phyloP scores from a whole-genome alignment of 2,797 vertebrate species.

The Hylomyscus alleni region DNA sequence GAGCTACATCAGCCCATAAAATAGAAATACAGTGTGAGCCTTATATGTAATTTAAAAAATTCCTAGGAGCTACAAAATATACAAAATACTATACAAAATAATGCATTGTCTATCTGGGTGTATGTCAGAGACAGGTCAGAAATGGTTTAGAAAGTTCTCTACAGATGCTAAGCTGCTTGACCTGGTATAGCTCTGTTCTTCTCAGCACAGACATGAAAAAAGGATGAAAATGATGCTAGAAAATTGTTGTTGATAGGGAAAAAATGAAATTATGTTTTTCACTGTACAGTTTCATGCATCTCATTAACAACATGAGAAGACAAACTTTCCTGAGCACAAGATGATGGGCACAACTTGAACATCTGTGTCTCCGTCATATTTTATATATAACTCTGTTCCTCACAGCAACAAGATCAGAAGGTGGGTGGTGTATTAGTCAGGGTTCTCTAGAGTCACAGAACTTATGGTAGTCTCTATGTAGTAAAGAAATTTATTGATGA shows the following conservation, averaged over 20 bases:
- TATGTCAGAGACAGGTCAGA: not conserved
- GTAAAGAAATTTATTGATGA: too few relatives aligned
- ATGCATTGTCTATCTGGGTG: not conserved
- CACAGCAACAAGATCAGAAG: not conserved
- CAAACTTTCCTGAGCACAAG: not conserved
- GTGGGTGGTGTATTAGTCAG: too few relatives aligned
- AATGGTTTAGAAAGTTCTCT: not conserved
- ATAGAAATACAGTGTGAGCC: not conserved
- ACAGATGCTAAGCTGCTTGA: not conserved
- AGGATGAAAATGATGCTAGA: not conserved
- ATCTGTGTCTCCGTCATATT: not conserved
- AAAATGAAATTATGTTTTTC: not conserved
- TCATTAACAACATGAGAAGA: not conserved
- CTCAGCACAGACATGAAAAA: not conserved
- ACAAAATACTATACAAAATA: not conserved
- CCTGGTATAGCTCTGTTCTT: rapidly evolving
- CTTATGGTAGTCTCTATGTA: too few relatives aligned
- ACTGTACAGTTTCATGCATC: not conserved
- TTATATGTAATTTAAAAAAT: not conserved
- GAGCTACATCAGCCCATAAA: not conserved
- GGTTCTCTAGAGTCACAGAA: too few relatives aligned
- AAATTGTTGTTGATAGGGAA: not conserved
- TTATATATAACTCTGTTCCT: not conserved
- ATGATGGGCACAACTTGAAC: not conserved
- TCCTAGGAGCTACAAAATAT: not conserved